Evolutionary conservation across 1,140 invertebrate genomes (phyloP), one percentile per base, ranked within the genome.

Genomic region (Cotesia typhae): DNA sequence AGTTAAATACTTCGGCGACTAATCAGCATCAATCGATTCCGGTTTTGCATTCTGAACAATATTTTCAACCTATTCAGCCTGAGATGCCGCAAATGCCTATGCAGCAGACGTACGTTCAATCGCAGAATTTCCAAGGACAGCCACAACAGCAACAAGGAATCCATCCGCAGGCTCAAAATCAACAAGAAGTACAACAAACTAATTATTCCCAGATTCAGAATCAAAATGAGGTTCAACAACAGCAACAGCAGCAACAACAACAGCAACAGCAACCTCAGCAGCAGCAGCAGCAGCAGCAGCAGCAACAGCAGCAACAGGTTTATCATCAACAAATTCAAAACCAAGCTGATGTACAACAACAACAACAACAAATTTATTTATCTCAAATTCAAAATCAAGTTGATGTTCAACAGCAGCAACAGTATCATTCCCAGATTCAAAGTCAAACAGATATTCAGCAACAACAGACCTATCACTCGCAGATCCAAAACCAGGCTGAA

Each of bases 31-130:
- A 76, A 74, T 65, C 72, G 1, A 41, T 68, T 10, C 52, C 82
- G 14, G 38, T 78, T 12, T 57, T 82, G 12, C 85, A 85, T 35
- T 73, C 83, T 1, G 83, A 85, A 57, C 83, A 85, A 36, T 84
- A 84, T 76, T 85, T 87, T 60, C 85, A 86, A 71, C 82, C 80
- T 4, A 81, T 85, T 67, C 81, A 84, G 73, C 82, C 83, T 0
- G 85, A 87, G 73, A 57, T 76, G 36, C 75, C 71, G 51, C 80
- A 79, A 37, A 55, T 79, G 28, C 77, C 66, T 61, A 60, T 38
- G 53, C 78, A 78, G 53, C 78, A 78, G 51, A 14, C 78, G 9
- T 79, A 78, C 4, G 63, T 80, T 3, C 74, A 78, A 1, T 68
- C 79, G 12, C 82, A 79, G 69, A 74, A 73, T 73, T 67, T 81